Evolutionary conservation across 1,140 invertebrate species (phyloP).

Genomic region (Platyura marginata): DNA sequence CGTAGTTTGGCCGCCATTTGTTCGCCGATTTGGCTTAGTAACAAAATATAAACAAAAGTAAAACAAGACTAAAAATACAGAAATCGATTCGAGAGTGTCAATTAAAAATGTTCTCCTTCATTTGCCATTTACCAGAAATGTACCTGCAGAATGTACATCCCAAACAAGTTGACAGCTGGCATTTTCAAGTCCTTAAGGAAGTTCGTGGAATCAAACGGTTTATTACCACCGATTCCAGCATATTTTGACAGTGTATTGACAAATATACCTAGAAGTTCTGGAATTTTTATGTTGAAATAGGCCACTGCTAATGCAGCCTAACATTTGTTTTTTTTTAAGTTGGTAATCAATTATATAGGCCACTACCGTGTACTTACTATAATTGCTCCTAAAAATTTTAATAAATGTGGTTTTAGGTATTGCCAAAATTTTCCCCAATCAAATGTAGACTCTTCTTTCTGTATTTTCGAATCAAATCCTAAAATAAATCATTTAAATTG

Average conservation of each 20-base stretch:
- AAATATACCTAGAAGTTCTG: constrained; percentile 50
- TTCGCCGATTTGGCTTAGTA: constrained; percentile 73
- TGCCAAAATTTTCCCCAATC: constrained; percentile 42
- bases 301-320: constrained; percentile 67
- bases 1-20: constrained; percentile 62
- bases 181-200: constrained; percentile 41
- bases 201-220: constrained; percentile 15
- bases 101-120: constrained; percentile 4
- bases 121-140: constrained; percentile 10
- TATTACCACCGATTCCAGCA: constrained; percentile 23
- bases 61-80: no score
- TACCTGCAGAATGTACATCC: constrained; percentile 52
- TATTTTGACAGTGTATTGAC: constrained; percentile 52
- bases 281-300: constrained; percentile 64
- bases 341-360: not conserved
- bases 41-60: constrained; percentile 77
- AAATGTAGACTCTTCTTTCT: constrained; percentile 27
- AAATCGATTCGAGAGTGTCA: constrained; percentile 25
- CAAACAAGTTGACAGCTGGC: constrained; percentile 44
- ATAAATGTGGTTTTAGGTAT: constrained; percentile 36
- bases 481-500: no score
- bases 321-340: constrained; percentile 9
- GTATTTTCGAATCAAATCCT: constrained; percentile 18
- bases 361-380: constrained; percentile 24
- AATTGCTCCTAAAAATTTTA: constrained; percentile 33